phyloP scores from a whole-genome alignment of 2,888 invertebrate genomes.

The Drosophila nr. fundita region DNA sequence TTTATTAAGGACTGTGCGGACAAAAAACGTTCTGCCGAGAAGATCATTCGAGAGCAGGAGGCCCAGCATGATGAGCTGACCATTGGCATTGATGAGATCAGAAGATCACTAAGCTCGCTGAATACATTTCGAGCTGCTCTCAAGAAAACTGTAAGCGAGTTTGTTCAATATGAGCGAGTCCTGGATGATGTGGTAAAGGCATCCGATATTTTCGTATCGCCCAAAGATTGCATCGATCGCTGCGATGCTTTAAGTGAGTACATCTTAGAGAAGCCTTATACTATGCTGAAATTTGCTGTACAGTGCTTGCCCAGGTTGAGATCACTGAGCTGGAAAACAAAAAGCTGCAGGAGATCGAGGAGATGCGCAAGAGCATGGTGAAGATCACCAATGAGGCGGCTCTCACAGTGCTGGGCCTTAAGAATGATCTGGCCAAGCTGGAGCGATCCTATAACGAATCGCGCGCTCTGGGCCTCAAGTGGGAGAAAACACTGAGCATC shows the following conservation, averaged over 20 bases:
- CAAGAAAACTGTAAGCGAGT: slow-evolving; percentile 75
- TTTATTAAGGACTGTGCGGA: slow-evolving; percentile 84
- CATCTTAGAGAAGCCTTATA: background rate
- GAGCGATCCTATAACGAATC: slow-evolving; percentile 82
- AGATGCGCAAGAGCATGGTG: slow-evolving; percentile 82
- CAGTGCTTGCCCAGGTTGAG: slow-evolving; percentile 84
- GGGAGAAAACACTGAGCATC: slow-evolving; percentile 82
- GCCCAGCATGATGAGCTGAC: slow-evolving; percentile 69
- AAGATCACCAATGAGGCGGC: slow-evolving; percentile 83
- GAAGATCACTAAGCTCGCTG: slow-evolving; percentile 63
- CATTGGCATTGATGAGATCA: slow-evolving; percentile 69
- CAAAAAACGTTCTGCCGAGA: slow-evolving; percentile 79
- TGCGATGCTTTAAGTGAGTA: slow-evolving; percentile 84
- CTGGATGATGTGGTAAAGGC: slow-evolving; percentile 81
- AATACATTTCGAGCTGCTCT: slow-evolving; percentile 75
- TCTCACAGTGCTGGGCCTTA: slow-evolving; percentile 81
- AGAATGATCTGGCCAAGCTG: slow-evolving; percentile 82
- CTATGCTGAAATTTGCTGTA: background rate
- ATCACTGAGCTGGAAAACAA: slow-evolving; percentile 76
- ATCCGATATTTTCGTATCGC: slow-evolving; percentile 78
- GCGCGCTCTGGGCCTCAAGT: slow-evolving; percentile 75
- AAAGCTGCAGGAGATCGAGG: slow-evolving; percentile 81
- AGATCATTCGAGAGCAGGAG: slow-evolving; percentile 78
- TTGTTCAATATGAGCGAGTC: slow-evolving; percentile 82
- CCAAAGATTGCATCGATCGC: slow-evolving; percentile 83